These are phyloP conservation scores for Metopolophium dirhodum DNA, from an alignment of 1,140 invertebrate genomes.

Conservation along the genomic window DNA sequence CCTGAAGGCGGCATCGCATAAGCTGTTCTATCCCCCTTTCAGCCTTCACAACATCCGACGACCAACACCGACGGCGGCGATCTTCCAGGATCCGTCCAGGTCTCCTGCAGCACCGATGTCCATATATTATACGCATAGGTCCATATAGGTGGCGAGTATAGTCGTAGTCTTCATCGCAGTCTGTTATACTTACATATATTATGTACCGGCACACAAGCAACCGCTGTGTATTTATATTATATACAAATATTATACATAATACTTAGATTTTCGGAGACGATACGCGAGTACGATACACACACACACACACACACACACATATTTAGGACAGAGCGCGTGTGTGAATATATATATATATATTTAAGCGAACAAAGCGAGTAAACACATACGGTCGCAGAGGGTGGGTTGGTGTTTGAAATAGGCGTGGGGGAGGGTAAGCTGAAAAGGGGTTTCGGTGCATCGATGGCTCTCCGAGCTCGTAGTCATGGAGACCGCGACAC, in stretches of 20 bases:
- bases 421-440: neutral
- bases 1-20: too few species aligned
- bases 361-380: neutral
- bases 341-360: neutral
- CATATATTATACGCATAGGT: too few species aligned
- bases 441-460: conserved; percentile 16
- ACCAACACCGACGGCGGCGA: neutral
- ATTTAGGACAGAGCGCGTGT: neutral
- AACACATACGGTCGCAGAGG: neutral
- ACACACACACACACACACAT: neutral
- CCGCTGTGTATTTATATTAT: too few species aligned
- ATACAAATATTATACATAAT: neutral
- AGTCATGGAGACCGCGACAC: conserved; percentile 26
- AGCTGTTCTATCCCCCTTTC: neutral
- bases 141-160: too few species aligned
- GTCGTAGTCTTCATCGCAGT: neutral
- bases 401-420: neutral
- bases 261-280: neutral
- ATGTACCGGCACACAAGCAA: neutral
- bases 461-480: conserved; percentile 26
- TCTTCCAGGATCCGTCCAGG: neutral
- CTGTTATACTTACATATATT: neutral
- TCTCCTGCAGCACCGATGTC: neutral
- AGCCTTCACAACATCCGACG: neutral
- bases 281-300: neutral